These are phyloP conservation scores for Agrenia bidenticulata DNA, from an alignment of 2,888 invertebrate genomes.

Conservation along the genomic window DNA sequence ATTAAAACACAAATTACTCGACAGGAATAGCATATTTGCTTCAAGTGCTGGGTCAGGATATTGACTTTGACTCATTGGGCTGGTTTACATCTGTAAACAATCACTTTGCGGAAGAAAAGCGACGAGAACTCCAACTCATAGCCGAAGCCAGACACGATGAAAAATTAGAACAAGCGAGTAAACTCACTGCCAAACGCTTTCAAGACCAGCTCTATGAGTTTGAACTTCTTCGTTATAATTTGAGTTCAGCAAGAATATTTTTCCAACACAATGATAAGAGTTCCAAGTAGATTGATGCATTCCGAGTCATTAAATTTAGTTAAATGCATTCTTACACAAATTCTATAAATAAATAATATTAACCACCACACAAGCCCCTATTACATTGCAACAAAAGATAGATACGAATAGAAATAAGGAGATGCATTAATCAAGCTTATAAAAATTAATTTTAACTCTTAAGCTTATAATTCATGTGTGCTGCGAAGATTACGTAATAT, in stretches of 20 bases:
- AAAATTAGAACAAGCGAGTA: slow-evolving; percentile 88
- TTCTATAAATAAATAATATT: no score
- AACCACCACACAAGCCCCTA: no score
- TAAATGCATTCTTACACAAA: no score
- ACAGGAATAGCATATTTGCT: slow-evolving; percentile 82
- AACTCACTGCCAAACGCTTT: slow-evolving; percentile 78
- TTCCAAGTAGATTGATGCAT: no score
- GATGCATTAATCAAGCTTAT: no score
- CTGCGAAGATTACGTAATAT: no score
- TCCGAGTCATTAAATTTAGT: no score
- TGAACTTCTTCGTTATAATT: slow-evolving; percentile 82
- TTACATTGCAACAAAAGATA: no score
- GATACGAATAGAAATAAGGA: no score
- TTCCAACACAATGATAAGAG: not conserved
- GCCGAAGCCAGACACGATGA: slow-evolving; percentile 66
- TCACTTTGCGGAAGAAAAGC: slow-evolving; percentile 44
- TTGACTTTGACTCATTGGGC: slow-evolving; percentile 85
- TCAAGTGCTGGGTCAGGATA: slow-evolving; percentile 81
- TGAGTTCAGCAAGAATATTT: slow-evolving; percentile 93
- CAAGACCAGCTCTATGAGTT: slow-evolving; percentile 71
- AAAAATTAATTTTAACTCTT: no score
- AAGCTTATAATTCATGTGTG: no score
- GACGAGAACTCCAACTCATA: slow-evolving; percentile 52
- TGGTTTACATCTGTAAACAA: slow-evolving; percentile 69
- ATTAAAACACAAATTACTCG: slow-evolving; percentile 18